Percentiles rank a stretch among this genome's conserved stretches.
Evolutionary conservation across 2,113 vertebrate species (phyloP).

Genomic region (Etheostoma spectabile): DNA sequence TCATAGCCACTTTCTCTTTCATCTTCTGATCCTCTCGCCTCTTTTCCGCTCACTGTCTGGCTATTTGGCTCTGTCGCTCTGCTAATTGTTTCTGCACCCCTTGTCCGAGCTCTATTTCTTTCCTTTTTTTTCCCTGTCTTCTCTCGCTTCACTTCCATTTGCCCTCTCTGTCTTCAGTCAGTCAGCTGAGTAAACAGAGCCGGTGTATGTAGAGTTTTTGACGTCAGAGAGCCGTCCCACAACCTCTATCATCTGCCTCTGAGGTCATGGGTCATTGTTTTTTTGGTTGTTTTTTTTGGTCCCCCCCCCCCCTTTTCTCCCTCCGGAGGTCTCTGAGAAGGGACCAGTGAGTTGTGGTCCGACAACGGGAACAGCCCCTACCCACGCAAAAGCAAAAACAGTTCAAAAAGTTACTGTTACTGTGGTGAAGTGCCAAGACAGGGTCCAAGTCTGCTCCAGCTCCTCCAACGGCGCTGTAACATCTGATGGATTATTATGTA

Average conservation of each 20-base stretch:
- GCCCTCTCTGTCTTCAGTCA: constrained; percentile 6
- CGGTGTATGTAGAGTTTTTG: constrained; percentile 32
- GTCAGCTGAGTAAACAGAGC: constrained; percentile 76
- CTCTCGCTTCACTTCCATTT: constrained; percentile 5
- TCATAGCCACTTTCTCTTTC: constrained; percentile 53
- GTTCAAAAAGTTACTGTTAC: constrained; percentile 33
- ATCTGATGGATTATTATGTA: too few relatives aligned
- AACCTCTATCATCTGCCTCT: constrained; percentile 50
- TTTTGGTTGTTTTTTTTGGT: constrained; percentile 8
- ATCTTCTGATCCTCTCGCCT: constrained; percentile 40
- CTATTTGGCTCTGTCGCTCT: constrained; percentile 5
- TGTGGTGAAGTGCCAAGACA: not conserved
- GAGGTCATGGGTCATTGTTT: constrained; percentile 67
- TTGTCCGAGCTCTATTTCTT: not conserved
- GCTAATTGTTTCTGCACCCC: constrained; percentile 21
- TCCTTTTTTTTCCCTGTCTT: not conserved
- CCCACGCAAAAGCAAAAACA: constrained; percentile 41
- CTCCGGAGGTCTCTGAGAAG: constrained; percentile 54
- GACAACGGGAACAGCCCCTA: constrained; percentile 14
- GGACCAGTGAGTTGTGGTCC: constrained; percentile 12
- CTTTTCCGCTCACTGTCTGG: constrained; percentile 30
- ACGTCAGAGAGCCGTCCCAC: constrained; percentile 64
- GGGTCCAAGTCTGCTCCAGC: not conserved
- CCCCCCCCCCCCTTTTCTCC: not conserved
- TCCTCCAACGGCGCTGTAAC: not conserved